Conservation (phyloP, 92 coral and sea anemone species). For the Heliopora coerulea region DNA sequence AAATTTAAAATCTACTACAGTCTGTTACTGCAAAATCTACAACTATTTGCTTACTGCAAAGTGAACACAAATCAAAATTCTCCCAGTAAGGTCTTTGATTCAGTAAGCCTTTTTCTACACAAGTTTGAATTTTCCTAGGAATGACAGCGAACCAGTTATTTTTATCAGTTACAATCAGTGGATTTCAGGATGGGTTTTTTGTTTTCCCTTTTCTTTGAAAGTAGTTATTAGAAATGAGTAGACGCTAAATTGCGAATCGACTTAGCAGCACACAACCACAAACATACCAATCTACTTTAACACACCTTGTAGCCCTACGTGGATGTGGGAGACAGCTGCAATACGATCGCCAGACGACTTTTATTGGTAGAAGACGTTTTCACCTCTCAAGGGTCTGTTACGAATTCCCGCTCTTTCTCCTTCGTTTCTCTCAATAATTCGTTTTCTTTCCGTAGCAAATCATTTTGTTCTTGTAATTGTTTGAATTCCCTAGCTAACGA, state of each 20-base stretch:
- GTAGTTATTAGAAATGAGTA: too few species aligned
- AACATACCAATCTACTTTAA: neutral
- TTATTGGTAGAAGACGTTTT: neutral
- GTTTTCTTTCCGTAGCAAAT: conserved; percentile 70
- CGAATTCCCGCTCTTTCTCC: neutral
- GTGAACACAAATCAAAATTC: too few species aligned
- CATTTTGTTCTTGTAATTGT: conserved; percentile 67
- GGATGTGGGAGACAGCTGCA: neutral
- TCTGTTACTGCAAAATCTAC: too few species aligned
- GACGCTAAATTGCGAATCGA: too few species aligned
- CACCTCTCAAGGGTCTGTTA: neutral
- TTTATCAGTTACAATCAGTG: neutral
- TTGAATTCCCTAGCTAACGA: conserved; percentile 58
- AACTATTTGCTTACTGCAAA: too few species aligned
- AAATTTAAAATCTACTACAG: too few species aligned
- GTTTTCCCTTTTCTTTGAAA: neutral
- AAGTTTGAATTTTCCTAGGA: neutral
- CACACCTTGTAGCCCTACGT: conserved; percentile 1
- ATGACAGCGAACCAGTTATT: neutral
- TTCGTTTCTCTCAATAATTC: conserved; percentile 8
- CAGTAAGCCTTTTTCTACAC: neutral
- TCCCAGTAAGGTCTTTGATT: too few species aligned
- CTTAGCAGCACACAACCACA: too few species aligned
- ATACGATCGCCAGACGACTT: neutral
- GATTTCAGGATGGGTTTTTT: neutral